These are phyloP conservation scores for Spinus olivaceus DNA, from an alignment of 2,797 vertebrate species.

Conservation along the genomic window DNA sequence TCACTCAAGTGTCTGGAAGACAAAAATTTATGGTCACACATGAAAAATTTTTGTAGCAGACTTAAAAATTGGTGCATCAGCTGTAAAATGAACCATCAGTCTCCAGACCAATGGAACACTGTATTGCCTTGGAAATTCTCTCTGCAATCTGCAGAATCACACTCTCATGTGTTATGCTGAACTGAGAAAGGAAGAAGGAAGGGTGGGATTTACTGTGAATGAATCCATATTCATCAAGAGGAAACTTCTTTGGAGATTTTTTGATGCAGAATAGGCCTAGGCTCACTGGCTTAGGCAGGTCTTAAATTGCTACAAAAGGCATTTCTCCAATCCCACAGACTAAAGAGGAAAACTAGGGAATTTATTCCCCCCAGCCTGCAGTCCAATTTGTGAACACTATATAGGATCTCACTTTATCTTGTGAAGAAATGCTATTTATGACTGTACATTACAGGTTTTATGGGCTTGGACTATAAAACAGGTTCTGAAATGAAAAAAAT, in stretches of 20 bases:
- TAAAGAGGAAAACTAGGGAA: background rate
- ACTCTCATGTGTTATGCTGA: accelerated
- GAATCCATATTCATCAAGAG: background rate
- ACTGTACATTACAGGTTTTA: background rate
- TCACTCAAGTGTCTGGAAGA: background rate
- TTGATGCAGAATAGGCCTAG: background rate
- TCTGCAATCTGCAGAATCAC: background rate
- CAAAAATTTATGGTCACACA: background rate
- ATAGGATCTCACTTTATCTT: background rate
- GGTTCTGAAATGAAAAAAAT: background rate
- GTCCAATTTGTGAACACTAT: background rate
- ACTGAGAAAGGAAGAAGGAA: background rate
- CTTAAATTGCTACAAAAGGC: background rate
- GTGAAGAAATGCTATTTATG: background rate
- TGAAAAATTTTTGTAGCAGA: background rate
- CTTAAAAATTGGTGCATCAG: background rate
- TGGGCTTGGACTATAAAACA: background rate
- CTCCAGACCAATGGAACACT: background rate
- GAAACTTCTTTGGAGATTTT: background rate
- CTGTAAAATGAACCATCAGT: background rate
- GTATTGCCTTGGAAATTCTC: background rate
- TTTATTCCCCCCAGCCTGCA: background rate
- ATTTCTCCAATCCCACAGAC: background rate
- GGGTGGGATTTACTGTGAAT: background rate
- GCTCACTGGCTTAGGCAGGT: background rate